These are phyloP conservation scores for Ennomos fuscantarius DNA, from an alignment of 2,888 invertebrate species.

Conservation along the genomic window DNA sequence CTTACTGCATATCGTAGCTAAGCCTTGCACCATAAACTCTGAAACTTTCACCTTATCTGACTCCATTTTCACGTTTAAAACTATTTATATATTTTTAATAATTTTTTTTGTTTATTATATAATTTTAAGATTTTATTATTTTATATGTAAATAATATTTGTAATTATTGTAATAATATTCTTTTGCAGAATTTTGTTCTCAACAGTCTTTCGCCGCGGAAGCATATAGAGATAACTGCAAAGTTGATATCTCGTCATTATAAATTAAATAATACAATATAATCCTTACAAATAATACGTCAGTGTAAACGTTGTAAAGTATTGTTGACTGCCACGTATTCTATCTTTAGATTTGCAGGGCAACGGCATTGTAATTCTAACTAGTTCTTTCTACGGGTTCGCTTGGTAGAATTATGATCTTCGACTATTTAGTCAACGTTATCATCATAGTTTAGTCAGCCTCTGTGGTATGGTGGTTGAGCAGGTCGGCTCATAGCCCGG, in stretches of 20 bases:
- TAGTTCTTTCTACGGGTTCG: no score
- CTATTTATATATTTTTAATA: no score
- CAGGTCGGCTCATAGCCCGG: no score
- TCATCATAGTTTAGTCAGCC: no score
- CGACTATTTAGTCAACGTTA: no score
- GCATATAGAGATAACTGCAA: slow-evolving; percentile 4
- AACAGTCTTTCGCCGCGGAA: slow-evolving; percentile 1
- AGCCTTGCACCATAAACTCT: slow-evolving; percentile 58
- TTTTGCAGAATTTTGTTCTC: neutral
- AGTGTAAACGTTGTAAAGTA: slow-evolving; percentile 5
- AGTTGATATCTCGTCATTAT: slow-evolving; percentile 8
- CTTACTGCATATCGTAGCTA: slow-evolving; percentile 61
- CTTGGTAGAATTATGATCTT: no score
- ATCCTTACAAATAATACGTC: slow-evolving; percentile 18
- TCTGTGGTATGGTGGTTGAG: no score
- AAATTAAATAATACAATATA: slow-evolving; percentile 26
- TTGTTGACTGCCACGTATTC: slow-evolving; percentile 20
- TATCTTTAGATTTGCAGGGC: slow-evolving; percentile 1
- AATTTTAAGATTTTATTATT: neutral
- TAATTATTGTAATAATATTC: no score
- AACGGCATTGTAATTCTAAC: neutral
- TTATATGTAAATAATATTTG: no score
- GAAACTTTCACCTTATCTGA: slow-evolving; percentile 50
- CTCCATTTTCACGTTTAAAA: slow-evolving; percentile 43
- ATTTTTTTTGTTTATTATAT: neutral